Conservation (phyloP, 2,797 vertebrate genomes). For the Pangasius krempfi region DNA sequence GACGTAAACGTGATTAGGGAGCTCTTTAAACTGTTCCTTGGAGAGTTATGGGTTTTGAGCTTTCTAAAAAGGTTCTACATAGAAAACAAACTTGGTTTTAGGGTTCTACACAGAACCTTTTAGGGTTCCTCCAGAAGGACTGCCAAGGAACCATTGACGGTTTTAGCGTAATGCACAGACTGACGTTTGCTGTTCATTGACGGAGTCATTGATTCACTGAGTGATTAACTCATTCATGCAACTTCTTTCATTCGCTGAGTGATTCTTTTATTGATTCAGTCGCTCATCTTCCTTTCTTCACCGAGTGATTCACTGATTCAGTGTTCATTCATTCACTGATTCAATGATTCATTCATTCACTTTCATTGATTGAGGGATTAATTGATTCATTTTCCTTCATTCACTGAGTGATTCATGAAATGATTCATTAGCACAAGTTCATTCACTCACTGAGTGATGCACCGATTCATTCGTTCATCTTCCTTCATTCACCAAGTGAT, state of each 20-base stretch:
- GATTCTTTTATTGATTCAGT: not conserved
- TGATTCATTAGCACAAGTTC: not conserved
- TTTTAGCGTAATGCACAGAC: not conserved
- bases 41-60: not conserved
- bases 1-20: not conserved
- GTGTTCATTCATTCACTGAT: not conserved
- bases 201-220: not conserved
- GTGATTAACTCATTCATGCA: not conserved
- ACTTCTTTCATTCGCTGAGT: not conserved
- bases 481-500: not conserved
- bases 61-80: not conserved
- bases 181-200: not conserved
- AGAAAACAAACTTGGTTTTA: not conserved
- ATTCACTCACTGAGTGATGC: not conserved
- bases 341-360: not conserved
- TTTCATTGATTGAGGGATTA: not conserved
- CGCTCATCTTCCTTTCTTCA: not conserved
- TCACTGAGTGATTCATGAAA: not conserved
- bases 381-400: not conserved
- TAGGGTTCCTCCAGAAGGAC: not conserved
- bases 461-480: not conserved
- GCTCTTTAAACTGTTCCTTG: not conserved
- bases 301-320: not conserved
- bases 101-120: not conserved
- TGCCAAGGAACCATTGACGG: not conserved